Evolutionary conservation across 2,888 invertebrate genomes (phyloP), one percentile per base, ranked within the genome.

Genomic region (Drosophila neutralis): DNA sequence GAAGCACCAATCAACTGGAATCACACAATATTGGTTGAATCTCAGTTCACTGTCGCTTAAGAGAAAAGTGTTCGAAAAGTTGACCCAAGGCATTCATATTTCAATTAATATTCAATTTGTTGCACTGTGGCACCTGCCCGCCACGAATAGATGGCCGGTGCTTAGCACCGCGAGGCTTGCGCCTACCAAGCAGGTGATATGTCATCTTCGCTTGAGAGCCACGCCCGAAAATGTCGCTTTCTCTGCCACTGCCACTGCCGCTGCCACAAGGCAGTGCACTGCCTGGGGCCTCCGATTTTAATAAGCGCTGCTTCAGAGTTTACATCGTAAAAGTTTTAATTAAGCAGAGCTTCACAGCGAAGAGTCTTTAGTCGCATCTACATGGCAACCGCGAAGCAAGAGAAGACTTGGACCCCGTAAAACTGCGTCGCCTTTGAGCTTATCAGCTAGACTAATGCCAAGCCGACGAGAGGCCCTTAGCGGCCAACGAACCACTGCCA

Each of bases 311-410:
- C 73, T 78, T 51, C 51, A 73, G 71, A 71, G 83, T 54, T 51
- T 71, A 76, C 52, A 54, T 36, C 62, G 73, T 62, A 80, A 86
- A 86, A 89, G 80, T 86, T 86, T 86, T 86, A 86, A 86, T 86
- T 86, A 86, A 85, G 87, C 80, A 58, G 64, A 38, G 72, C 64
- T 49, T 57, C 60, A 69, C 45, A 45, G 36, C 64, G 56, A 38
- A 38, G 67, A 69, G 52, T 58, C 69, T 56, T 70, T 56, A 52
- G 67, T 24, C 38, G 36, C 64, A 65, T 69, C 70, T 49, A 51
- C 82, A 76, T 61, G 62, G 66, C 68, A 69, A 60, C 80, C 66
- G 18, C 63, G 51, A 64, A 27, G 35, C 51, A 42, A 66, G 66
- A 57, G 61, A 21, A 24, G 24, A 74, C 42, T 76, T 69, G 70